Evolutionary conservation across 2,888 invertebrate genomes (phyloP).

Genomic region (Clanis bilineata): DNA sequence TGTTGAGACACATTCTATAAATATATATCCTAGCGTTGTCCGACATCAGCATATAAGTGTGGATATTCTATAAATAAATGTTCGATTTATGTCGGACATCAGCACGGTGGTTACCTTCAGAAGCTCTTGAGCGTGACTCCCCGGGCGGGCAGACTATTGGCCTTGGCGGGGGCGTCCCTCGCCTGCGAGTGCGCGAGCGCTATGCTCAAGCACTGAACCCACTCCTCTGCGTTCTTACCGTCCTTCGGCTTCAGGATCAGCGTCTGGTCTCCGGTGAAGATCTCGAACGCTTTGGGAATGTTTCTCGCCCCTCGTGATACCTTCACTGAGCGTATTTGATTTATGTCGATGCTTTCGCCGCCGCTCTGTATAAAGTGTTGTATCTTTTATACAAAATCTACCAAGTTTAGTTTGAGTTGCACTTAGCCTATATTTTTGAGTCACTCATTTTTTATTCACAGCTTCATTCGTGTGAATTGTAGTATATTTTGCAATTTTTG

Average conservation of each 20-base stretch:
- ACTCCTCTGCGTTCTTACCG: slow-evolving; percentile 96
- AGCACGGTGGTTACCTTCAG: slow-evolving; percentile 34
- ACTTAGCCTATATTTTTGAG: too few species aligned
- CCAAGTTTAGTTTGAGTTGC: too few species aligned
- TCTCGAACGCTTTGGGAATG: slow-evolving; percentile 98
- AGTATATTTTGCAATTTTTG: too few species aligned
- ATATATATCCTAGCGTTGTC: too few species aligned
- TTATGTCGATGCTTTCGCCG: slow-evolving; percentile 93
- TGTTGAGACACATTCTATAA: too few species aligned
- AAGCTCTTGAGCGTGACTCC: slow-evolving; percentile 77
- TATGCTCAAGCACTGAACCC: slow-evolving; percentile 97
- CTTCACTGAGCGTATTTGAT: slow-evolving; percentile 97
- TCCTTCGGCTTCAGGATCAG: slow-evolving; percentile 97
- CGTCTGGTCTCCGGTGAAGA: slow-evolving; percentile 96
- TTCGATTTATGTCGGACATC: too few species aligned
- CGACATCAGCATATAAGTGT: too few species aligned
- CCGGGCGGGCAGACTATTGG: slow-evolving; percentile 75
- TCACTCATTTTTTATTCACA: too few species aligned
- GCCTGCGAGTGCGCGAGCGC: slow-evolving; percentile 94
- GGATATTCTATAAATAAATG: too few species aligned
- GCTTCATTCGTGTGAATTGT: too few species aligned
- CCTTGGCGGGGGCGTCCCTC: slow-evolving; percentile 77
- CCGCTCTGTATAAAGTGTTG: slow-evolving; percentile 89
- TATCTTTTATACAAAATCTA: too few species aligned
- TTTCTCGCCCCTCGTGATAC: slow-evolving; percentile 94